phyloP scores from a whole-genome alignment of 2,888 invertebrate genomes.

The Pandemis corylana region DNA sequence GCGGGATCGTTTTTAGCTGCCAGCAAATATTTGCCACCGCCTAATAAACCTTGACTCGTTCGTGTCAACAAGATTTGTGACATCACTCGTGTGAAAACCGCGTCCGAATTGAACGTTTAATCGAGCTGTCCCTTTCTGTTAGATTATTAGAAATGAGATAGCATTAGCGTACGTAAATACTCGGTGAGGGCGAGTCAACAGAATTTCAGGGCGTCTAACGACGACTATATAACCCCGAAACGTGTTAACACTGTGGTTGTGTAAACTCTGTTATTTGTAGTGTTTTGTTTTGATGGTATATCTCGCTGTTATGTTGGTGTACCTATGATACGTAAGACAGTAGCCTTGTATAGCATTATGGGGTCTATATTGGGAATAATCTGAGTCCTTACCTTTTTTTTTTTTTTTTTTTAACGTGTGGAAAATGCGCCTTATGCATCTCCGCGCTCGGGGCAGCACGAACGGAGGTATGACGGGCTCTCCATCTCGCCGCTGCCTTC shows the following conservation, averaged over 20 bases:
- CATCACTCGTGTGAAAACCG: slow-evolving; percentile 38
- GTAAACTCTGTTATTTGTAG: slow-evolving; percentile 6
- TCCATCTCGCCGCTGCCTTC: too few species aligned
- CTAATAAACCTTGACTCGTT: slow-evolving; percentile 64
- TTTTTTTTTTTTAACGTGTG: too few species aligned
- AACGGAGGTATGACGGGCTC: too few species aligned
- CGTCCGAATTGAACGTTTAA: slow-evolving; percentile 9
- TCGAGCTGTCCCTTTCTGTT: background rate
- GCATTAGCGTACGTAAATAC: background rate
- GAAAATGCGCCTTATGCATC: too few species aligned
- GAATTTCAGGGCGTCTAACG: slow-evolving; percentile 6
- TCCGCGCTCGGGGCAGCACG: too few species aligned
- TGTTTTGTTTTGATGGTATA: slow-evolving; percentile 10
- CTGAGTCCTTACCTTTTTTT: too few species aligned
- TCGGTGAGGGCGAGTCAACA: slow-evolving; percentile 6
- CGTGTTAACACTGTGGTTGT: slow-evolving; percentile 6
- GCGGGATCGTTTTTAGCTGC: slow-evolving; percentile 49
- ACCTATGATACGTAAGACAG: background rate
- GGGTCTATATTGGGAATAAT: background rate
- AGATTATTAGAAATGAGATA: background rate
- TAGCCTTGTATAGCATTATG: background rate
- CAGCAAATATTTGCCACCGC: slow-evolving; percentile 60
- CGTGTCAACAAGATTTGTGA: slow-evolving; percentile 60
- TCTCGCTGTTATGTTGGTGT: background rate
- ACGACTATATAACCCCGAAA: slow-evolving; percentile 1